Evolutionary conservation across 1,140 invertebrate species (phyloP), one percentile per base, ranked within the genome.

Genomic region (Chironomus tepperi): DNA sequence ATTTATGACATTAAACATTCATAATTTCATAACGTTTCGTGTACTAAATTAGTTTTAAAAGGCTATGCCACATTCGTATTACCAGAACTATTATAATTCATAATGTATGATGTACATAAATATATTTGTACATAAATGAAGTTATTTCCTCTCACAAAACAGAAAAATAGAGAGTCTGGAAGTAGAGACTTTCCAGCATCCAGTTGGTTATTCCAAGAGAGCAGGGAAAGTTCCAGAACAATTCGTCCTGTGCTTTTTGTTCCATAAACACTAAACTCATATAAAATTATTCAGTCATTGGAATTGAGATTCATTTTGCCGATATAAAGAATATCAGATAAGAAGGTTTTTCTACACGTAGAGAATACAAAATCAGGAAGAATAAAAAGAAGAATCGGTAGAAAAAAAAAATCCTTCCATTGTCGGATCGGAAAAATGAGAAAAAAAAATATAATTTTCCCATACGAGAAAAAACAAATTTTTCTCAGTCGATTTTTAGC

Each of bases 401-500:
- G 24, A 5, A 34, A 34, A n/a, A n/a, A 12, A 57, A 57, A 57
- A 57, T 57, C 47, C 47, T 57, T 57, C 47, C 47, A 57, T 57
- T n/a, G 47, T 15, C 43, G n/a, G 47, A 15, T 12, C 47, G n/a
- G 15, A 57, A n/a, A 57, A 15, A 57, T 34, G 24, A 34, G 24
- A 34, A 34, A 5, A 34, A 34, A 34, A 34, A 34, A n/a, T 47
- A 12, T 47, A 12, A 12, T 12, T n/a, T 57, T 70, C 19, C 18
- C 65, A 7, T 19, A n/a, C n/a, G n/a, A n/a, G n/a, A n/a, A n/a
- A n/a, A n/a, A 19, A 70, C 16, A 70, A 18, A 70, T 70, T 19
- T 57, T 57, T 57, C n/a, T 70, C 65, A 70, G 65, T 70, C 65
- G 65, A 70, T 19, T 70, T 70, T 70, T 70, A 70, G 65, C 65